Conservation (phyloP, 1,140 invertebrate species). For the Pachypsylla venusta region DNA sequence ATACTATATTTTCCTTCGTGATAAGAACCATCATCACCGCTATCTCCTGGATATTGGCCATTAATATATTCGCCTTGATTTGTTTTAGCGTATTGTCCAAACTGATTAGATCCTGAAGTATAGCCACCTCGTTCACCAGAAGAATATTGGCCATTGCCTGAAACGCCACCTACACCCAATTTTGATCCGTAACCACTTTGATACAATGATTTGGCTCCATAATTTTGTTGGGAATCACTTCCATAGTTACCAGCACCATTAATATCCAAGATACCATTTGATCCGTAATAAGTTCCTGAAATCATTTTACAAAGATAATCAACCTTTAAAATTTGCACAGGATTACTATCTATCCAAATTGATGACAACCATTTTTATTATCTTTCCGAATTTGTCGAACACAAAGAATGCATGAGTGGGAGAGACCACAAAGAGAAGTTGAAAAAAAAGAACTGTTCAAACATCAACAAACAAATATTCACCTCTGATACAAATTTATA, state of each 20-base stretch:
- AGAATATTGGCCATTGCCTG: slow-evolving; percentile 14
- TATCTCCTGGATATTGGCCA: slow-evolving; percentile 24
- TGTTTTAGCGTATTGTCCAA: slow-evolving; percentile 30
- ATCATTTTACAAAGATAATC: no score
- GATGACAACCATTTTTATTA: no score
- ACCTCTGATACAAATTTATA: no score
- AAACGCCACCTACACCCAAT: background rate
- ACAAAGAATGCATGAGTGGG: no score
- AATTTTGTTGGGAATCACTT: background rate
- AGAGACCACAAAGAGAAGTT: no score
- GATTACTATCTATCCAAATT: no score
- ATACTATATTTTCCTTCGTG: slow-evolving; percentile 13
- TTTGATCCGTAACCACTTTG: background rate
- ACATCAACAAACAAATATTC: no score
- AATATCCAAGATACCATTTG: background rate
- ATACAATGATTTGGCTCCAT: slow-evolving; percentile 2
- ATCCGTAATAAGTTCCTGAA: slow-evolving; percentile 1
- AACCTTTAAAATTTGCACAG: no score
- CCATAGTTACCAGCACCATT: background rate
- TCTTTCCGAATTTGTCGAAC: no score
- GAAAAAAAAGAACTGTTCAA: no score
- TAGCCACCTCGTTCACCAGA: slow-evolving; percentile 22
- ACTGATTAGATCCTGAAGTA: slow-evolving; percentile 31
- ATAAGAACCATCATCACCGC: slow-evolving; percentile 20
- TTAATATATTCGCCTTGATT: slow-evolving; percentile 29